These are phyloP conservation scores for Heliangelus exortis DNA, from an alignment of 2,797 vertebrate species.

Conservation along the genomic window DNA sequence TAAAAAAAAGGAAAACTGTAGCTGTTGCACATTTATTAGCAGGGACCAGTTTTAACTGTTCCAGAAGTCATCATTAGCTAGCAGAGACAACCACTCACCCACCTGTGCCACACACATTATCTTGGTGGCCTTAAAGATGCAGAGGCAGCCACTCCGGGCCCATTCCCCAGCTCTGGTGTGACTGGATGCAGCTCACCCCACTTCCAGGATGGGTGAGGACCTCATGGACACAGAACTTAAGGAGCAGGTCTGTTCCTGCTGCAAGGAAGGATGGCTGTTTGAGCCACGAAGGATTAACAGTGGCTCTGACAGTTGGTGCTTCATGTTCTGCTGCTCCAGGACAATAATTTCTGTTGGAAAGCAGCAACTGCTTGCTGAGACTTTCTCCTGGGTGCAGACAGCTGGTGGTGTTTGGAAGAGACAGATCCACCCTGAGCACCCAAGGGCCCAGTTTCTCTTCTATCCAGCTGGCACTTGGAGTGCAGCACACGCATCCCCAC, in stretches of 20 bases:
- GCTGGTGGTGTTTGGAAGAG: background rate
- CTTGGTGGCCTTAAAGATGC: background rate
- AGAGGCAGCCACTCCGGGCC: background rate
- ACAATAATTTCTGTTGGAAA: background rate
- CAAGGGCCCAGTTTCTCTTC: background rate
- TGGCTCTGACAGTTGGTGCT: background rate
- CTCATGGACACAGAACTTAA: background rate
- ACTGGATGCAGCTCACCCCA: background rate
- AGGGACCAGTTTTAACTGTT: background rate
- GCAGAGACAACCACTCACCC: background rate
- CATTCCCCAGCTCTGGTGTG: fast-evolving
- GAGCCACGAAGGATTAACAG: background rate
- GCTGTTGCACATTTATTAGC: background rate
- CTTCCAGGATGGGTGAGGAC: background rate
- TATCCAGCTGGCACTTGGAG: background rate
- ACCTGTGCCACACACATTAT: fast-evolving
- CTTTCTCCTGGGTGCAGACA: background rate
- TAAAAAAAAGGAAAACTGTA: background rate
- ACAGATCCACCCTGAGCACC: background rate
- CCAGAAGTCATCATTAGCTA: background rate
- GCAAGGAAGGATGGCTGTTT: fast-evolving
- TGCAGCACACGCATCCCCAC: fast-evolving
- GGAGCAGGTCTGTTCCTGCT: background rate
- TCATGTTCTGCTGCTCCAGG: background rate
- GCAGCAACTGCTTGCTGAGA: background rate